Percentiles rank a stretch among this genome's conserved stretches.
These are phyloP conservation scores for Octomys mimax DNA, from an alignment of 2,797 vertebrate genomes.

Conservation along the genomic window DNA sequence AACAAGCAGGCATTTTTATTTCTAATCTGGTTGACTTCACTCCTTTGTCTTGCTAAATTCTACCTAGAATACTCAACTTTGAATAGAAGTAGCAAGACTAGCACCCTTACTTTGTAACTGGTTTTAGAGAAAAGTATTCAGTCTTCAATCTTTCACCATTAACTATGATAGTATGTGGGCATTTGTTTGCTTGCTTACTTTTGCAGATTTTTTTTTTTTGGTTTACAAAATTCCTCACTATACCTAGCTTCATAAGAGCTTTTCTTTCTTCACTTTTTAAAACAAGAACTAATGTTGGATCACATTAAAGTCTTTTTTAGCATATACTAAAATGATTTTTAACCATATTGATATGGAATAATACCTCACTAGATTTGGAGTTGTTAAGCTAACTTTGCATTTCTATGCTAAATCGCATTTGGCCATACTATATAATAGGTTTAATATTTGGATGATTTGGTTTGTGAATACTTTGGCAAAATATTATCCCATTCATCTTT, in stretches of 20 bases:
- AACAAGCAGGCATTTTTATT: not conserved
- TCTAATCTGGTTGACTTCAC: not conserved
- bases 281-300: not conserved
- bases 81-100: not conserved
- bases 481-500: not conserved
- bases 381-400: not conserved
- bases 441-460: not conserved
- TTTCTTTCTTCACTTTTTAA: not conserved
- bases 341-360: not conserved
- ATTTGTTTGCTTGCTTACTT: not conserved
- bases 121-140: not conserved
- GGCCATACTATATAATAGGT: not conserved
- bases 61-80: not conserved
- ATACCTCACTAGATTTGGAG: not conserved
- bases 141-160: not conserved
- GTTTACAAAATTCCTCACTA: not conserved
- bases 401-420: not conserved
- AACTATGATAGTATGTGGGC: not conserved
- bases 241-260: not conserved
- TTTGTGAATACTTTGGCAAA: conserved; percentile 30
- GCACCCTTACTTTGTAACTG: not conserved
- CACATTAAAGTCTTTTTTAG: not conserved
- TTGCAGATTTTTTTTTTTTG: not conserved
- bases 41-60: not conserved
- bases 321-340: not conserved